Conservation (phyloP, 2,797 vertebrate genomes). For the Taenioides sp. region DNA sequence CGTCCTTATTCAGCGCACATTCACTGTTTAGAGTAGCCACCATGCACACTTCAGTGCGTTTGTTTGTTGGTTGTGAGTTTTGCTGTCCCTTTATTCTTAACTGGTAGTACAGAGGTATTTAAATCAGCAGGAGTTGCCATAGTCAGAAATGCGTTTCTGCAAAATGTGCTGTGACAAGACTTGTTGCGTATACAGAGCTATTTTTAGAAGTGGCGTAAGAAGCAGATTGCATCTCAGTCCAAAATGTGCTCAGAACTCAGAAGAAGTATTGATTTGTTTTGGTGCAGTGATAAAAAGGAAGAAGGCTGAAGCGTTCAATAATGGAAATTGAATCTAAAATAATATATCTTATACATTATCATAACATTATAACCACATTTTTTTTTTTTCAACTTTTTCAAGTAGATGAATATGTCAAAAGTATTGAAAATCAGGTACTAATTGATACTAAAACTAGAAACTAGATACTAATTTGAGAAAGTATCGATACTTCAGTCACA, state of each 20-base stretch:
- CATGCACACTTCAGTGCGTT: neutral
- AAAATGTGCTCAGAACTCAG: constrained; percentile 23
- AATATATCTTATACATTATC: too few relatives aligned
- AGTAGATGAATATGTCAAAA: too few relatives aligned
- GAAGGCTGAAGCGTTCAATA: neutral
- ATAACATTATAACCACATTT: too few relatives aligned
- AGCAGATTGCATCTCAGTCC: constrained; percentile 29
- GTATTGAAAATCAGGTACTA: too few relatives aligned
- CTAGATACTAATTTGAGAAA: too few relatives aligned
- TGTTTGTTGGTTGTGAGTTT: constrained; percentile 1
- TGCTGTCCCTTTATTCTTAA: neutral
- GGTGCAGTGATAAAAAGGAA: constrained; percentile 15
- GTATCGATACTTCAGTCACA: too few relatives aligned
- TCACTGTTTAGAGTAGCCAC: neutral
- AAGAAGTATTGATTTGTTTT: constrained; percentile 18
- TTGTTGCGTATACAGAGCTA: constrained; percentile 32
- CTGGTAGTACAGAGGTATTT: neutral
- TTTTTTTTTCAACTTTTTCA: too few relatives aligned
- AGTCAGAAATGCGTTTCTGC: constrained; percentile 25
- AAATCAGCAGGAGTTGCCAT: constrained; percentile 21
- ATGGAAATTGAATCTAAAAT: too few relatives aligned
- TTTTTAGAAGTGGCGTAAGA: constrained; percentile 48
- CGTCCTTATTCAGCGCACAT: constrained; percentile 32
- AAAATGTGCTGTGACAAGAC: constrained; percentile 30
- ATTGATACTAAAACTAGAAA: too few relatives aligned